phyloP scores from a whole-genome alignment of 35 echinoderm and acorn worm genomes.

The Chiridota heheva region DNA sequence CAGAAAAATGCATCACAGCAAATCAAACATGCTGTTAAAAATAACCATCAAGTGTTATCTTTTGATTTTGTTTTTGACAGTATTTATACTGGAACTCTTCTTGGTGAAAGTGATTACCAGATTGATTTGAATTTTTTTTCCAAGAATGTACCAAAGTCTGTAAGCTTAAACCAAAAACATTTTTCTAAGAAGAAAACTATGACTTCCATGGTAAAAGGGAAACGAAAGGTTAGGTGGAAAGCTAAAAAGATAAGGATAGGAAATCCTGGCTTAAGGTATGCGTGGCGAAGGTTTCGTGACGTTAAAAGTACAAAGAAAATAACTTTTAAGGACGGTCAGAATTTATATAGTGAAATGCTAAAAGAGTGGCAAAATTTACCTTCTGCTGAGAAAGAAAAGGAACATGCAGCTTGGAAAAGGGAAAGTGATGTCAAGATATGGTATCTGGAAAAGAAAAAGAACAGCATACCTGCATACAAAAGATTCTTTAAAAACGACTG shows the following conservation, averaged over 20 bases:
- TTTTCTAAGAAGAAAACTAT: not conserved
- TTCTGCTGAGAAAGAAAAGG: not conserved
- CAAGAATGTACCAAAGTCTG: not conserved
- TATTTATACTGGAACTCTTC: not conserved
- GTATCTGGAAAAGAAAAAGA: not conserved
- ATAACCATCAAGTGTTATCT: not conserved
- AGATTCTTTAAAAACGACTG: too few relatives aligned
- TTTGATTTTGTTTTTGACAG: not conserved
- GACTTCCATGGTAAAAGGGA: too few relatives aligned
- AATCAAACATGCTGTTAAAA: not conserved
- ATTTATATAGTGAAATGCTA: constrained; percentile 4
- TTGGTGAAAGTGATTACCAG: not conserved
- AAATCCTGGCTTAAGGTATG: too few relatives aligned
- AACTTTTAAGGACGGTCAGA: not conserved
- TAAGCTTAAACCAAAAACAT: constrained; percentile 4
- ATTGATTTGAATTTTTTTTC: not conserved
- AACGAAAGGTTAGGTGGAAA: too few relatives aligned
- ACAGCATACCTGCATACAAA: not conserved
- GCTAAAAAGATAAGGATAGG: too few relatives aligned
- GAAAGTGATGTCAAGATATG: not conserved
- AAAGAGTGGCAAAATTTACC: not conserved
- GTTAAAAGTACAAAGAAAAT: not conserved
- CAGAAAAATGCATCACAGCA: not conserved
- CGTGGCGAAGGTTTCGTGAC: not conserved
- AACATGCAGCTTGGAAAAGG: not conserved